phyloP scores from a whole-genome alignment of 2,113 vertebrate species.

The Esox niger region DNA sequence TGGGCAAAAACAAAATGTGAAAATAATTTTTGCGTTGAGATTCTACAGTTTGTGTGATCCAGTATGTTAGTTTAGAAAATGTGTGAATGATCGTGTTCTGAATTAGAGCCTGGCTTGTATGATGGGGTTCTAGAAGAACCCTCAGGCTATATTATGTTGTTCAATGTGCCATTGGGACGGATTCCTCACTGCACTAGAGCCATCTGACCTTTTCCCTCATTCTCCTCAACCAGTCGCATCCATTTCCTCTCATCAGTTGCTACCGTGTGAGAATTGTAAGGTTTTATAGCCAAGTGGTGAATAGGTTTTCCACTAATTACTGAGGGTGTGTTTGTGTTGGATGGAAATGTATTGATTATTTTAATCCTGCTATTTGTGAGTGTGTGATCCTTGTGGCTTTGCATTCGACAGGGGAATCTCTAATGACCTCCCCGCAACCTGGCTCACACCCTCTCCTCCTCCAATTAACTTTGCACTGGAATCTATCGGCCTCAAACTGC shows the following conservation, averaged over 20 bases:
- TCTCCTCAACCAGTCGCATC: conserved; percentile 64
- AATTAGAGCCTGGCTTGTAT: neutral
- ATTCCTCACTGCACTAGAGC: conserved; percentile 49
- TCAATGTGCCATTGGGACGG: conserved; percentile 25
- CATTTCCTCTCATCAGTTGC: conserved; percentile 72
- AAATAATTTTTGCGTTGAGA: neutral
- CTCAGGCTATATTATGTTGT: conserved; percentile 22
- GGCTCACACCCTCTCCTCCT: conserved; percentile 74
- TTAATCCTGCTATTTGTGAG: conserved; percentile 83
- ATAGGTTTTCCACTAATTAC: conserved; percentile 75
- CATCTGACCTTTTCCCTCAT: conserved; percentile 73
- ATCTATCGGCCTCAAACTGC: conserved; percentile 68
- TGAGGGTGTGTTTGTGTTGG: conserved; percentile 55
- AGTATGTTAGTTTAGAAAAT: too few species aligned
- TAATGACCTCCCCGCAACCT: conserved; percentile 76
- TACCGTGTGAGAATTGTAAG: conserved; percentile 39
- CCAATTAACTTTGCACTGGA: conserved; percentile 79
- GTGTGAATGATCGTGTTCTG: neutral
- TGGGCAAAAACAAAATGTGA: too few species aligned
- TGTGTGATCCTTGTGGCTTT: conserved; percentile 80
- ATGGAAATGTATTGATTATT: conserved; percentile 82
- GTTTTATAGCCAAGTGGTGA: conserved; percentile 69
- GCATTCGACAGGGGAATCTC: conserved; percentile 77
- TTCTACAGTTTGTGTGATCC: neutral
- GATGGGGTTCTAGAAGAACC: conserved; percentile 22